These are phyloP conservation scores for Trachymyrmex septentrionalis DNA, from an alignment of 1,140 invertebrate genomes.

Conservation along the genomic window DNA sequence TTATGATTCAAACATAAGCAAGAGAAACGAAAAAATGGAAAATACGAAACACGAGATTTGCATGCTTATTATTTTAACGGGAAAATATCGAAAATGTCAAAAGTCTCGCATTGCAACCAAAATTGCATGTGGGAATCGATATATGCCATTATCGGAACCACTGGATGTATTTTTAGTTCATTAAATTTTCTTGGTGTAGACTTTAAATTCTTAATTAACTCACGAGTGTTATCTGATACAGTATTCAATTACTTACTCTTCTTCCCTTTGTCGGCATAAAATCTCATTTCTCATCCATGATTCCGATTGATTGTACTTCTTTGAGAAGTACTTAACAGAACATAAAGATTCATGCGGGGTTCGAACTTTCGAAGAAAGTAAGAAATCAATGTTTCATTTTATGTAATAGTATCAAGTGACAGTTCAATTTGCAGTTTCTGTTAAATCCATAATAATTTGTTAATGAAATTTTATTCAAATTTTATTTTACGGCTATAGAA, in stretches of 20 bases:
- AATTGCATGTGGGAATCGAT: conserved; percentile 12
- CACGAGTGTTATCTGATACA: conserved; percentile 5
- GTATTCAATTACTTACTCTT: conserved; percentile 35
- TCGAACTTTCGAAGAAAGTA: conserved; percentile 6
- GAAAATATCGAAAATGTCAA: conserved; percentile 37
- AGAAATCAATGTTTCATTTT: conserved; percentile 9
- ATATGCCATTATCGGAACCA: background rate
- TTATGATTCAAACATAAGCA: background rate
- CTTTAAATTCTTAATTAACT: conserved; percentile 15
- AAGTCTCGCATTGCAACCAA: background rate
- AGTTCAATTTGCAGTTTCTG: conserved; percentile 2
- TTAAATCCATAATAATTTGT: conserved; percentile 24
- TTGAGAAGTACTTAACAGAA: conserved; percentile 26
- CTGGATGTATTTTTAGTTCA: background rate
- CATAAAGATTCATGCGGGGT: background rate
- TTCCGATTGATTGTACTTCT: background rate
- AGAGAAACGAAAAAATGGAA: conserved; percentile 4
- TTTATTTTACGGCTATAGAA: conserved; percentile 14
- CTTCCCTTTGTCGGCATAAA: background rate
- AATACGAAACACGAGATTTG: background rate
- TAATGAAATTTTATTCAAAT: conserved; percentile 27
- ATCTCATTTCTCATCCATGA: conserved; percentile 15
- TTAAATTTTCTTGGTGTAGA: background rate
- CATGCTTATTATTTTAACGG: background rate
- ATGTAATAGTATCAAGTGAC: background rate